Evolutionary conservation across 1,140 invertebrate species (phyloP), one percentile per base, ranked within the genome.

Genomic region (Cherax quadricarinatus): DNA sequence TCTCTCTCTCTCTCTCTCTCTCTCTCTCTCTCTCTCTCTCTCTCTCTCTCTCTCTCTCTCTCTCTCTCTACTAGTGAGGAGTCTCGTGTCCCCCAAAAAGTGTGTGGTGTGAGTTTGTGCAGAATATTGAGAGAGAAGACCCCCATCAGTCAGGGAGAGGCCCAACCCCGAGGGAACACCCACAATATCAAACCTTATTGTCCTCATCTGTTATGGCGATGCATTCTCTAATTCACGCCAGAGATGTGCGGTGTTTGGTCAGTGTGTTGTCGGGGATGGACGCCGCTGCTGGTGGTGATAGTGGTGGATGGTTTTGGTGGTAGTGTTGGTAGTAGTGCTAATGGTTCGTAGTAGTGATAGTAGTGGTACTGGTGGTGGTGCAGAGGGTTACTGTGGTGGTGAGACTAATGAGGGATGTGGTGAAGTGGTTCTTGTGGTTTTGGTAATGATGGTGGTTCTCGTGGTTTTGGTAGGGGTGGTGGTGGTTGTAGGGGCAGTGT

Each of bases 161-260:
- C 62, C 84, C 57, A 53, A 16, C 60, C 89, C 84, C 89, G 21
- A 51, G 89, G 89, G 89, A 91, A 73, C 75, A 87, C 89, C 89
- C 89, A 86, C 89, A 86, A 91, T 91, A 91, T 91, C 89, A 91
- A 91, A 86, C 85, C 89, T 91, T 91, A 91, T 91, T 91, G 89
- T 91, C 89, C 89, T 91, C 89, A 91, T 91, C 89, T 91, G 89
- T 91, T 91, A 91, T 91, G 89, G 89, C 89, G 84, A 86, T 91
- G 89, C 89, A 91, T 91, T 91, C 89, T 91, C 89, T 91, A 91
- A 91, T 91, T 91, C 89, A 91, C 89, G 89, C 89, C 89, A 81
- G 89, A 91, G 89, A 91, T 86, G 89, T 81, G 85, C 57, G 84
- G 73, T 91, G 89, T 91, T 91, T 91, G 89, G 89, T 91, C 89